phyloP scores from a whole-genome alignment of 2,888 invertebrate species.

The Spialia ferax region DNA sequence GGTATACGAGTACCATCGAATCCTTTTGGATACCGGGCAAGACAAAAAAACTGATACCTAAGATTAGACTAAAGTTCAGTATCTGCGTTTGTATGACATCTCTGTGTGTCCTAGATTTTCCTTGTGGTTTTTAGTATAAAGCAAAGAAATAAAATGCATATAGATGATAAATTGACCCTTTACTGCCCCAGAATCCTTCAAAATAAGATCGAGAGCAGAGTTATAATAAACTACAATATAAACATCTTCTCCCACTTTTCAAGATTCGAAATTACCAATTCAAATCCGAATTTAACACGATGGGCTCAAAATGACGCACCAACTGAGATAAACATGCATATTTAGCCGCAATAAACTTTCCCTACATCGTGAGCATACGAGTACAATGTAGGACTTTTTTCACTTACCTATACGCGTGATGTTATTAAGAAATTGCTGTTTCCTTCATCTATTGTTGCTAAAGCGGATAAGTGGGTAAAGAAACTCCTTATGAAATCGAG shows the following conservation, averaged over 20 bases:
- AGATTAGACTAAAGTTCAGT: no score
- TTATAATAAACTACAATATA: not conserved
- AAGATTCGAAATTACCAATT: conserved; percentile 27
- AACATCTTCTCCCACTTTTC: conserved; percentile 18
- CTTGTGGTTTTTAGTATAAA: no score
- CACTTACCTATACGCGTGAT: conserved; percentile 52
- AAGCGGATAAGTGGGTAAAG: conserved; percentile 29
- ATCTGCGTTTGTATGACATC: no score
- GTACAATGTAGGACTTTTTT: conserved; percentile 55
- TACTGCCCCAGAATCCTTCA: not conserved
- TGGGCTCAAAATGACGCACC: conserved; percentile 24
- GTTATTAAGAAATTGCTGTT: conserved; percentile 49
- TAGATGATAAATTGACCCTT: not conserved
- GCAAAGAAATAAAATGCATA: not conserved
- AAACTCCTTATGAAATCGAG: conserved; percentile 37
- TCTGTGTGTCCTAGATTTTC: no score
- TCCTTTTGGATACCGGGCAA: no score
- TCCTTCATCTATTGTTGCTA: conserved; percentile 53
- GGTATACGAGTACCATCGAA: no score
- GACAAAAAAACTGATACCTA: no score
- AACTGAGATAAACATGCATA: conserved; percentile 47
- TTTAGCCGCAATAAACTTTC: conserved; percentile 60
- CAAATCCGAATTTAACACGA: conserved; percentile 22
- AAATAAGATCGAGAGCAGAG: not conserved
- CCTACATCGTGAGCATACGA: conserved; percentile 51